phyloP scores from a whole-genome alignment of 2,888 invertebrate species.

The Chesias legatella region DNA sequence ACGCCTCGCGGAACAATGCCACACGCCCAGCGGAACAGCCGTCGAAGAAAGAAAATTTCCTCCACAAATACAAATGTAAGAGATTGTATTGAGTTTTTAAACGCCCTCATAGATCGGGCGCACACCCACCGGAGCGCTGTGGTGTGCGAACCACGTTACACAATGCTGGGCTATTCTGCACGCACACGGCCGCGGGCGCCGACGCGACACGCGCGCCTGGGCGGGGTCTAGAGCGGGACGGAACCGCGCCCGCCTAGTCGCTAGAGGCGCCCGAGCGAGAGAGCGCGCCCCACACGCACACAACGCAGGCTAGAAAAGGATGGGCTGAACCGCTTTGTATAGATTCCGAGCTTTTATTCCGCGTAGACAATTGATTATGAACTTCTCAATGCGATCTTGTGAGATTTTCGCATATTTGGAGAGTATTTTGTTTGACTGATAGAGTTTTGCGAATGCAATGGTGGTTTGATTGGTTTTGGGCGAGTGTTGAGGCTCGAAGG shows the following conservation, averaged over 20 bases:
- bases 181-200: slow-evolving; percentile 58
- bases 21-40: slow-evolving; percentile 67
- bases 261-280: slow-evolving; percentile 50
- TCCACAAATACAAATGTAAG: slow-evolving; percentile 69
- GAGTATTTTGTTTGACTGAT: slow-evolving; percentile 15
- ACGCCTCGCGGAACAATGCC: slow-evolving; percentile 68
- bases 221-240: slow-evolving; percentile 75
- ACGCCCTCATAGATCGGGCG: slow-evolving; percentile 73
- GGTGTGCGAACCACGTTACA: slow-evolving; percentile 70
- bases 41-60: slow-evolving; percentile 74
- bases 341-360: slow-evolving; percentile 75
- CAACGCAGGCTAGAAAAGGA: slow-evolving; percentile 73
- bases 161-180: slow-evolving; percentile 66
- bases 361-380: slow-evolving; percentile 74
- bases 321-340: slow-evolving; percentile 74
- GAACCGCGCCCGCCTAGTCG: slow-evolving; percentile 59
- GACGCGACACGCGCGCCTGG: slow-evolving; percentile 61
- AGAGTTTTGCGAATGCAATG: slow-evolving; percentile 24
- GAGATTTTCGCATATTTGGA: slow-evolving; percentile 31
- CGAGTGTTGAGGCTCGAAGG: slow-evolving; percentile 48
- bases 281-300: slow-evolving; percentile 61
- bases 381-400: slow-evolving; percentile 43
- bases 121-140: slow-evolving; percentile 75
- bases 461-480: slow-evolving; percentile 47
- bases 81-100: slow-evolving; percentile 80